These are phyloP conservation scores for Drosophila nasuta DNA, from an alignment of 1,140 invertebrate species.

Conservation along the genomic window DNA sequence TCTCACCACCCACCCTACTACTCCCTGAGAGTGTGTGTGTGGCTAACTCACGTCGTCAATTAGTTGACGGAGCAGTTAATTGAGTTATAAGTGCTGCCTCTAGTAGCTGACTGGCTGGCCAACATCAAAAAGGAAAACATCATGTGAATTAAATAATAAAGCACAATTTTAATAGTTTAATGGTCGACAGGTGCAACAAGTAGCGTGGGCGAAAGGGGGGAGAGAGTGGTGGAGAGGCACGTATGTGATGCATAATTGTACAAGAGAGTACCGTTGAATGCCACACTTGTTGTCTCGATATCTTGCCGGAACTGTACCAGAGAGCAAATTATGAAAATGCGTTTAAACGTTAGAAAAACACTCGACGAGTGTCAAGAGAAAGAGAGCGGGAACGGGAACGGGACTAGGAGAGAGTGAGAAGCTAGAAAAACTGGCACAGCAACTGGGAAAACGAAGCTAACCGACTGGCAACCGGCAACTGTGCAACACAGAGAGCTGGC, in stretches of 20 bases:
- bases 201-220: conserved; percentile 36
- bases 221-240: neutral
- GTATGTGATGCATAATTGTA: conserved; percentile 41
- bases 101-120: conserved; percentile 4
- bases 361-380: conserved; percentile 8
- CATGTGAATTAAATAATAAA: conserved; percentile 77
- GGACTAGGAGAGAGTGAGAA: conserved; percentile 22
- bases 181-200: conserved; percentile 43
- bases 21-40: conserved; percentile 12
- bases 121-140: conserved; percentile 31
- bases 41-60: conserved; percentile 38
- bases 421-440: conserved; percentile 72
- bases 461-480: conserved; percentile 53
- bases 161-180: conserved; percentile 70
- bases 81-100: conserved; percentile 69
- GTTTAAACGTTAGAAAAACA: conserved; percentile 57
- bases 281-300: conserved; percentile 62
- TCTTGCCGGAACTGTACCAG: conserved; percentile 72
- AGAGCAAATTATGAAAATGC: conserved; percentile 77
- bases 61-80: conserved; percentile 54
- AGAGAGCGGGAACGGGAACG: conserved; percentile 16
- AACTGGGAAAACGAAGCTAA: conserved; percentile 39
- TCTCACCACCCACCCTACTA: neutral
- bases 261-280: conserved; percentile 65
- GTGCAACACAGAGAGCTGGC: conserved; percentile 17